These are phyloP conservation scores for Hirtodrosophila histrioides DNA, from an alignment of 2,888 invertebrate species.

Conservation along the genomic window DNA sequence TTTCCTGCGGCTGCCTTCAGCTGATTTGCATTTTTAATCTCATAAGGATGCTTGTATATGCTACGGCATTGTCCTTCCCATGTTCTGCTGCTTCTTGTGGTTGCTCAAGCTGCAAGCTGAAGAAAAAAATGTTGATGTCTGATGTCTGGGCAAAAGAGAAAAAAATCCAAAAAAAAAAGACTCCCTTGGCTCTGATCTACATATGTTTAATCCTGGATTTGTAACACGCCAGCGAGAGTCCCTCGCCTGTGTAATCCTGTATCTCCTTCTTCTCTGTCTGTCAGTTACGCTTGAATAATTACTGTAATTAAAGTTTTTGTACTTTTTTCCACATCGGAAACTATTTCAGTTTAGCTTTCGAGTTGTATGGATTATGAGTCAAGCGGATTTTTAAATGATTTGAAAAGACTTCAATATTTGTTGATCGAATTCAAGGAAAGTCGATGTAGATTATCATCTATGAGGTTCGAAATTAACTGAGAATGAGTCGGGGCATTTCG, in stretches of 20 bases:
- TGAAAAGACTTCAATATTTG: constrained; percentile 14
- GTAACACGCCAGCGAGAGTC: constrained; percentile 59
- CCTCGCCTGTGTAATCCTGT: constrained; percentile 34
- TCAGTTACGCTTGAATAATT: constrained; percentile 73
- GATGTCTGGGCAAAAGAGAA: constrained; percentile 14
- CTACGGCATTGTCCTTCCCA: constrained; percentile 62
- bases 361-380: constrained; percentile 18
- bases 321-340: constrained; percentile 18
- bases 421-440: constrained; percentile 23
- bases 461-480: constrained; percentile 31
- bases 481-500: constrained; percentile 18
- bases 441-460: constrained; percentile 28
- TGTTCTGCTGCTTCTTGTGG: constrained; percentile 52
- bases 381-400: constrained; percentile 23
- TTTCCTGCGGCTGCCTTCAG: constrained; percentile 61
- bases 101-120: constrained; percentile 64
- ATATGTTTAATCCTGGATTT: constrained; percentile 76
- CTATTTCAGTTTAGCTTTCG: constrained; percentile 59
- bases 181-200: constrained; percentile 58
- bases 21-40: constrained; percentile 83
- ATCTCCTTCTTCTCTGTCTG: constrained; percentile 23
- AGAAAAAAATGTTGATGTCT: constrained; percentile 42
- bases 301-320: constrained; percentile 67
- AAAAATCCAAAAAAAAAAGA: constrained; percentile 30
- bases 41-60: constrained; percentile 77